These are phyloP conservation scores for Acanthococcus lagerstroemiae DNA, from an alignment of 2,888 invertebrate genomes.

Conservation along the genomic window DNA sequence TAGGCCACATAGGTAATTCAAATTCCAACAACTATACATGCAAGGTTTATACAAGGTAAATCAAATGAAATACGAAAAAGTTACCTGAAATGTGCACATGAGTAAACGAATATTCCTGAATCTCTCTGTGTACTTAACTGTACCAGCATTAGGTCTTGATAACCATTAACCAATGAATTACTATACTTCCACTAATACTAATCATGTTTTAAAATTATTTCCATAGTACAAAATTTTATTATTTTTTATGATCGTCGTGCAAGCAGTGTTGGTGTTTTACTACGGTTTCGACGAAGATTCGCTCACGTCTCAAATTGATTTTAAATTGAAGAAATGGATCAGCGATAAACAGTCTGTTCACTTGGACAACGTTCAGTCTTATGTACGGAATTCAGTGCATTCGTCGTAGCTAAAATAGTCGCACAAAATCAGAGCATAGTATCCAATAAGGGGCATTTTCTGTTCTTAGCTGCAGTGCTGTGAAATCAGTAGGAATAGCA, in stretches of 20 bases:
- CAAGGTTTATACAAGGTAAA: no score
- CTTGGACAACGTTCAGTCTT: background rate
- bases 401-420: background rate
- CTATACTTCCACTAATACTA: no score
- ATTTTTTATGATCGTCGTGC: conserved; percentile 6
- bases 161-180: no score
- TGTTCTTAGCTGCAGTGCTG: conserved; percentile 7
- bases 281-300: conserved; percentile 5
- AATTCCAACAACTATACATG: no score
- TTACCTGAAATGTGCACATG: no score
- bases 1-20: no score
- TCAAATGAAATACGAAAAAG: no score
- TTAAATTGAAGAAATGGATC: background rate
- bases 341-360: background rate
- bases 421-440: no score
- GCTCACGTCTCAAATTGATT: background rate
- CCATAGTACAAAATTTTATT: conserved; percentile 19
- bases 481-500: background rate
- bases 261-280: conserved; percentile 6
- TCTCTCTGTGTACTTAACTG: no score
- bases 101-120: no score
- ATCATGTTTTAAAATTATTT: background rate
- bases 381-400: background rate
- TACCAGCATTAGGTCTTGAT: no score
- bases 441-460: no score